Conservation (phyloP, 2,888 invertebrate genomes). For the Dicycla oo region DNA sequence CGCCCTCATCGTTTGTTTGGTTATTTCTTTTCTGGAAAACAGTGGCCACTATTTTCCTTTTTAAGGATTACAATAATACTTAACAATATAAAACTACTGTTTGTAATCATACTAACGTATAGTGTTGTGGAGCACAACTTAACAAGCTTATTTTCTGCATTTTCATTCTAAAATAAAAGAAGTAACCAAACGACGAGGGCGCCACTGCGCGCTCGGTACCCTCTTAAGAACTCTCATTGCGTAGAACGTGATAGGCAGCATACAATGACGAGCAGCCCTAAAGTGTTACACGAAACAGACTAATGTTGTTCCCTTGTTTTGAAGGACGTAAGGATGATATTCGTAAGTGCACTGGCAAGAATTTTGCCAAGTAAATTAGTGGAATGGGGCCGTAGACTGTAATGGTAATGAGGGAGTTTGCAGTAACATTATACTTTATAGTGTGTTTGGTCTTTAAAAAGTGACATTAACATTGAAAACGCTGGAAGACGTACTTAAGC, state of each 20-base stretch:
- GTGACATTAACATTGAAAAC: constrained; percentile 32
- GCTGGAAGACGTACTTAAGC: background rate
- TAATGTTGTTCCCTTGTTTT: constrained; percentile 41
- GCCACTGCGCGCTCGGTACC: too few relatives aligned
- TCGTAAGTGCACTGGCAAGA: constrained; percentile 50
- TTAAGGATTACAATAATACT: too few relatives aligned
- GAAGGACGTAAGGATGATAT: constrained; percentile 17
- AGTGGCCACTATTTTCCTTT: too few relatives aligned
- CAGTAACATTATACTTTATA: constrained; percentile 45
- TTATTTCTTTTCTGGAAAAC: too few relatives aligned
- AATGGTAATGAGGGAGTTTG: constrained; percentile 44
- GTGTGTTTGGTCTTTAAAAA: constrained; percentile 31
- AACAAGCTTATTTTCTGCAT: too few relatives aligned
- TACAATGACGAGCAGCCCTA: constrained; percentile 26
- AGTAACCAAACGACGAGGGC: too few relatives aligned
- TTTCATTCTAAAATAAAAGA: too few relatives aligned
- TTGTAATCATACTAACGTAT: too few relatives aligned
- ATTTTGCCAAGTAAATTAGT: constrained; percentile 43
- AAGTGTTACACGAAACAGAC: constrained; percentile 25
- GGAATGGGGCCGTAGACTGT: constrained; percentile 25
- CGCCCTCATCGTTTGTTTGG: too few relatives aligned
- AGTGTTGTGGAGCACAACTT: too few relatives aligned
- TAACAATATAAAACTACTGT: too few relatives aligned
- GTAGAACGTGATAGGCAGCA: constrained; percentile 40
- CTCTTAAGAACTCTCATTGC: constrained; percentile 44